Conservation (phyloP, 2,113 vertebrate genomes). For the Macaca mulatta region DNA sequence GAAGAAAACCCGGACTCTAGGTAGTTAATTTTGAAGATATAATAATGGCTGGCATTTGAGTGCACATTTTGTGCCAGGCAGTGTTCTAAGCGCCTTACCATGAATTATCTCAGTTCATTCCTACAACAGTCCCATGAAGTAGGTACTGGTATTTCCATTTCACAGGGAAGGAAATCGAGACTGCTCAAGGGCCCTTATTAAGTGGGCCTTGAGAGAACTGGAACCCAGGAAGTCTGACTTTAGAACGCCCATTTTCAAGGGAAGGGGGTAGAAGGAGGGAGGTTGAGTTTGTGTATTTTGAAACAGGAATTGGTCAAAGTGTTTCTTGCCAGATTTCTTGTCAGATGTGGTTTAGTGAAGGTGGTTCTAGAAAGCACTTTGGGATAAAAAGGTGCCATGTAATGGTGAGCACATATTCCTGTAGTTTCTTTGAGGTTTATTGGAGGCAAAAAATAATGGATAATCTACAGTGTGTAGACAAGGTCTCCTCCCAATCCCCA, state of each 20-base stretch:
- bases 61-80: not conserved
- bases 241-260: not conserved
- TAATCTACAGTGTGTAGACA: not conserved
- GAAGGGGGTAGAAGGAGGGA: not conserved
- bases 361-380: not conserved
- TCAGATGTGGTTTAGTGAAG: constrained; percentile 11
- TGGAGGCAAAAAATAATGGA: not conserved
- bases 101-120: not conserved
- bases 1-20: not conserved
- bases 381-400: not conserved
- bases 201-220: not conserved
- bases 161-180: not conserved
- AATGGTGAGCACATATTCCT: not conserved
- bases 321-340: not conserved
- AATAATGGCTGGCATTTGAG: not conserved
- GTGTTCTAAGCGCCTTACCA: not conserved
- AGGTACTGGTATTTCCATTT: not conserved
- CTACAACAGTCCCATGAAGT: not conserved
- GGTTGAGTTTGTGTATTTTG: constrained; percentile 7
- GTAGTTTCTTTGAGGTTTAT: not conserved
- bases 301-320: not conserved
- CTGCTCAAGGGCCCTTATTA: not conserved
- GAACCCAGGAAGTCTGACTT: not conserved
- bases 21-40: constrained; percentile 15
- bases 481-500: too few species aligned